Conservation (phyloP, 2,888 invertebrate species). For the Drosophila meridiana region DNA sequence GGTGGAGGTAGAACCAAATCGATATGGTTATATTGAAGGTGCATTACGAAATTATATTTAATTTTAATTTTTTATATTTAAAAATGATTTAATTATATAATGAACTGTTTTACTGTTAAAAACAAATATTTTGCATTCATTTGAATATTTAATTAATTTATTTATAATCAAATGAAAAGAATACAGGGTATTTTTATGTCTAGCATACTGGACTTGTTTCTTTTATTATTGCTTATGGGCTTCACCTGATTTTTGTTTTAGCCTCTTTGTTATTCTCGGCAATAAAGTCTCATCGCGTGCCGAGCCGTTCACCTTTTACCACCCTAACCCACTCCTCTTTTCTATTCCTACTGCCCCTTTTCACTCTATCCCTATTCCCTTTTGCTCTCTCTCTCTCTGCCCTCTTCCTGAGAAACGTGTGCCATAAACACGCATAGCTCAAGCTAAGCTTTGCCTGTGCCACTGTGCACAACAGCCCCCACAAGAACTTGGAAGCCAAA, state of each 20-base stretch:
- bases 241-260: constrained; percentile 37
- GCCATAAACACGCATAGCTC: constrained; percentile 54
- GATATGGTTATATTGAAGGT: neutral
- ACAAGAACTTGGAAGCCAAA: constrained; percentile 8
- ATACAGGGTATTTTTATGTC: neutral
- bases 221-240: neutral
- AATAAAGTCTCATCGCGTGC: constrained; percentile 61
- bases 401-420: neutral
- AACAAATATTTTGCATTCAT: too few species aligned
- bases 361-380: too few species aligned
- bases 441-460: constrained; percentile 28
- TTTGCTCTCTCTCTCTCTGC: too few species aligned
- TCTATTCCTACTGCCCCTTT: neutral
- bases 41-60: neutral
- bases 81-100: too few species aligned
- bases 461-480: constrained; percentile 23
- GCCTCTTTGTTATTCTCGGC: constrained; percentile 62
- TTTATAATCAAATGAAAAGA: too few species aligned
- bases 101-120: too few species aligned
- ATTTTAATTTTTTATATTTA: too few species aligned
- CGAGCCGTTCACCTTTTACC: constrained; percentile 8
- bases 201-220: neutral
- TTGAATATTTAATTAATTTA: too few species aligned
- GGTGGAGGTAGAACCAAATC: neutral
- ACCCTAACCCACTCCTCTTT: neutral